A percentile compares a stretch with the other conserved stretches of the same genome.
Conservation (phyloP, 2,797 vertebrate species). For the Hydrocynus forskahlii region DNA sequence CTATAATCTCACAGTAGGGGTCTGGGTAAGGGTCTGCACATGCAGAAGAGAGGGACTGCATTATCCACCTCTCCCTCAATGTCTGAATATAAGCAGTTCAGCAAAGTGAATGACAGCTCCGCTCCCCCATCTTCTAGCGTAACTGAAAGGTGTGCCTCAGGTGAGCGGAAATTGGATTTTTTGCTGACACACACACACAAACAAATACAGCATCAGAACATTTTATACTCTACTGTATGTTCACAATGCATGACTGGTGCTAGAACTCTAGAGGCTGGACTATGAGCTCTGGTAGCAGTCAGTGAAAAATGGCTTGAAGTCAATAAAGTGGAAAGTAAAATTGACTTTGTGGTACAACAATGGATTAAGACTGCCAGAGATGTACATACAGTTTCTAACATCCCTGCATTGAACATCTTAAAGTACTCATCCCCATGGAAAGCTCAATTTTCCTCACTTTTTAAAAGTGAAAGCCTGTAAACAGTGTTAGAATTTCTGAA, state of each 20-base stretch:
- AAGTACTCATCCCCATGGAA: no score
- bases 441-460: no score
- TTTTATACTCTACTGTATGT: neutral
- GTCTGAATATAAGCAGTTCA: conserved; percentile 18
- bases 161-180: neutral
- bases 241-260: neutral
- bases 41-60: conserved; percentile 17
- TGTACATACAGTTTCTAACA: neutral
- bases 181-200: neutral
- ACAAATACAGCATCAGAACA: neutral
- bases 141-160: neutral
- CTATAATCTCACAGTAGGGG: conserved; percentile 61
- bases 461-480: no score
- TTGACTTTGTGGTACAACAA: neutral
- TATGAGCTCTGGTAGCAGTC: neutral
- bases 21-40: conserved; percentile 37
- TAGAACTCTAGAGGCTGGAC: neutral
- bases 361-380: neutral
- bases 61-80: conserved; percentile 16
- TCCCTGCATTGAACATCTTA: neutral
- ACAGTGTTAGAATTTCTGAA: no score
- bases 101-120: conserved; percentile 5
- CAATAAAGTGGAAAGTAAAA: neutral
- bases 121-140: neutral
- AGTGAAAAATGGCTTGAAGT: neutral